phyloP scores from a whole-genome alignment of 2,113 vertebrate species.

The Istiophorus platypterus region DNA sequence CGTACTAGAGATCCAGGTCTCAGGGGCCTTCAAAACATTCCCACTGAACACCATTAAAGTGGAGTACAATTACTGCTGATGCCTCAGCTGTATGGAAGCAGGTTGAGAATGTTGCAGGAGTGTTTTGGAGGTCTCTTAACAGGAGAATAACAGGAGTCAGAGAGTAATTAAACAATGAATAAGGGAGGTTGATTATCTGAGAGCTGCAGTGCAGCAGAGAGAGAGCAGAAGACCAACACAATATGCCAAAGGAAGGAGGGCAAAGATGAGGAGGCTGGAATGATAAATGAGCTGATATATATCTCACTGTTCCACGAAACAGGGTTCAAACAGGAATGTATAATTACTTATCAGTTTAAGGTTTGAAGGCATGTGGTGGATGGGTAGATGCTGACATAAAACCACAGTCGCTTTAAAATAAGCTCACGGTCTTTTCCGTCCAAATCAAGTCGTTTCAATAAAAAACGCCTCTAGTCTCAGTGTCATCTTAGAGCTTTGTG shows the following conservation, averaged over 20 bases:
- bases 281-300: constrained; percentile 45
- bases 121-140: constrained; percentile 56
- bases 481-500: constrained; percentile 20
- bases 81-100: constrained; percentile 10
- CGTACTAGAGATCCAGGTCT: constrained; percentile 74
- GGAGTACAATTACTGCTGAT: constrained; percentile 61
- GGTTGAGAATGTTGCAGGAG: constrained; percentile 43
- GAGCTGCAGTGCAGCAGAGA: constrained; percentile 36
- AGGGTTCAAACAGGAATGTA: constrained; percentile 55
- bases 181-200: constrained; percentile 43
- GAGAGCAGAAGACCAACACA: not conserved
- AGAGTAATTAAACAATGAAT: constrained; percentile 64
- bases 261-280: constrained; percentile 21
- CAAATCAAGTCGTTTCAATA: constrained; percentile 25
- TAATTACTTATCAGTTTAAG: constrained; percentile 63
- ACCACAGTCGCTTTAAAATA: constrained; percentile 18
- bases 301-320: constrained; percentile 45
- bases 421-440: constrained; percentile 11
- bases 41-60: constrained; percentile 59
- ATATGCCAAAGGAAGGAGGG: constrained; percentile 17
- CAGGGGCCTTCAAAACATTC: constrained; percentile 66
- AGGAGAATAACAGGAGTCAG: constrained; percentile 42
- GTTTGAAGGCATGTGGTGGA: constrained; percentile 49
- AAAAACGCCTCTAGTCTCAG: not conserved
- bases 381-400: constrained; percentile 19